Percentiles rank a stretch among this genome's conserved stretches.
These are phyloP conservation scores for Astyanax mexicanus DNA, from an alignment of 2,797 vertebrate genomes.

Conservation along the genomic window DNA sequence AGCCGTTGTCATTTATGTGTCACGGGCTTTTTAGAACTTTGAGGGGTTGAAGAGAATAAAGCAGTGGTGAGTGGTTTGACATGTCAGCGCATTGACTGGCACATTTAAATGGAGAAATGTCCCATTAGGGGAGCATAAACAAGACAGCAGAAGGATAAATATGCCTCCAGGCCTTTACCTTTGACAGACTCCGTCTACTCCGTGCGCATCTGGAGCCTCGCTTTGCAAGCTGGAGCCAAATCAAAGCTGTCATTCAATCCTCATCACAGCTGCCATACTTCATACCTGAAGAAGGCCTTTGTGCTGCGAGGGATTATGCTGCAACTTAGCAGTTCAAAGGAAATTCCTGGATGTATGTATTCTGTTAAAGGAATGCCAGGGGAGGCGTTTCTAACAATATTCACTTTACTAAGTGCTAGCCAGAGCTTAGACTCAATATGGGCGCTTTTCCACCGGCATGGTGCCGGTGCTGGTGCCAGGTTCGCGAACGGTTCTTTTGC, in stretches of 20 bases:
- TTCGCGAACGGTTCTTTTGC: too few species aligned
- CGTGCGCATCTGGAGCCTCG: not conserved
- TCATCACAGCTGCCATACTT: not conserved
- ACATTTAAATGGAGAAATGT: constrained; percentile 26
- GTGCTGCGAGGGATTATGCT: constrained; percentile 9
- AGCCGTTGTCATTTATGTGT: constrained; percentile 14
- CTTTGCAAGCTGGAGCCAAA: not conserved
- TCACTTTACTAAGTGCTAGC: not conserved
- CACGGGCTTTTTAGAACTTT: constrained; percentile 25
- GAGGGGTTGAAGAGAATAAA: not conserved
- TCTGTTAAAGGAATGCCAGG: not conserved
- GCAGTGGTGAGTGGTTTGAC: constrained; percentile 29
- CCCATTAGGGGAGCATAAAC: constrained; percentile 30
- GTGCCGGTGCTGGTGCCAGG: too few species aligned
- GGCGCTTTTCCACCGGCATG: not conserved
- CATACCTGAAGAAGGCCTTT: constrained; percentile 1
- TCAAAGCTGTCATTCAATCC: constrained; percentile 7
- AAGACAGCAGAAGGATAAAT: constrained; percentile 31
- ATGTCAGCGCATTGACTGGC: constrained; percentile 21
- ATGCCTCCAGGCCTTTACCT: constrained; percentile 26
- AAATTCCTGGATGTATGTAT: constrained; percentile 8
- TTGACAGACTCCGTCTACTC: constrained; percentile 1
- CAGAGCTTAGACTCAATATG: not conserved
- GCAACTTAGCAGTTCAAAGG: constrained; percentile 1
- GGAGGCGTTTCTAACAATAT: not conserved